Evolutionary conservation across 2,888 invertebrate genomes (phyloP), one percentile per base, ranked within the genome.

Genomic region (Leptinotarsa tumamoca): DNA sequence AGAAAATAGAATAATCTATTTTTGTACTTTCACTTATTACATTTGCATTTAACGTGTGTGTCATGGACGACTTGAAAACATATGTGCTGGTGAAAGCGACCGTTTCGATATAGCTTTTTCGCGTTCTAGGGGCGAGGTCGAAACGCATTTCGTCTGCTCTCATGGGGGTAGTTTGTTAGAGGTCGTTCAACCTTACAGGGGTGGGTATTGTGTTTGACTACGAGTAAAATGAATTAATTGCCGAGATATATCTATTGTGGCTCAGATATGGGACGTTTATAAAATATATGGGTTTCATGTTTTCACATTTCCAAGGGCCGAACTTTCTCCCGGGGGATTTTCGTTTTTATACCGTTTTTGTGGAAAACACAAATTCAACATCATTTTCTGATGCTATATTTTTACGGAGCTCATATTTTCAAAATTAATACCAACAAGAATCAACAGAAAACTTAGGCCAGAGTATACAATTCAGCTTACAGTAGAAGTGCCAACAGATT

Each of bases 1-100:
- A 69, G 56, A 56, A 21, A 56, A 27, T 56, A 56, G 33, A 56
- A 17, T 56, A 18, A 56, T 69, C 69, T 69, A 69, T 69, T 69
- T 69, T 69, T 18, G 69, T 69, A 69, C 69, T 69, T 56, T 69
- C 56, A 27, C 69, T 51, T 56, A 56, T 54, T 69, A 69, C 69
- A 69, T 69, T 69, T 27, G 69, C 69, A 51, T 69, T 69, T 43
- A 69, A 33, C 63, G n/a, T 18, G 63, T 43, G 17, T 63, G 33
- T 43, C 43, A n/a, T 27, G 63, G 63, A n/a, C 63, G 33, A 63
- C 58, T 58, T 4, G 58, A 58, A 58, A 51, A 23, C 68, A 54
- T 33, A 69, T 69, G 69, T 69, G n/a, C n/a, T 3, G 69, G 56
- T 33, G 54, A 69, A 54, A 56, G 43, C 69, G 50, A 54, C 15